phyloP scores from a whole-genome alignment of 2,797 vertebrate genomes.

The Onychomys arenicola region DNA sequence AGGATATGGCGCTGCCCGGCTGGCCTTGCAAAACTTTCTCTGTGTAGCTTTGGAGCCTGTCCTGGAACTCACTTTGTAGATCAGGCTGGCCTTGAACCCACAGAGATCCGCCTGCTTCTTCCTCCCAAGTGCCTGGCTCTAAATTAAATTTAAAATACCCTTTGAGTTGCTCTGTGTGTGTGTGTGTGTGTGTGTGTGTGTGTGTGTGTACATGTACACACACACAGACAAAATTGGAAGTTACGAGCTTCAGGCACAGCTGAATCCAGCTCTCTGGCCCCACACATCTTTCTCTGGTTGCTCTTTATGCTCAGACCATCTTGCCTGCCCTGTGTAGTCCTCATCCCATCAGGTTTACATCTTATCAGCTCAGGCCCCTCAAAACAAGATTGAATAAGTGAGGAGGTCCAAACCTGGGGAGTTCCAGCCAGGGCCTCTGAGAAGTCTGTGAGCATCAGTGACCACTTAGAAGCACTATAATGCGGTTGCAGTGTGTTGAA shows the following conservation, averaged over 20 bases:
- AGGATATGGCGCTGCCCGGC: neutral
- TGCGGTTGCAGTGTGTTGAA: neutral
- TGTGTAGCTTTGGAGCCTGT: no score
- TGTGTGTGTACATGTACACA: neutral
- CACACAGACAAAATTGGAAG: neutral
- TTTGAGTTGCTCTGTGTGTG: slow-evolving; percentile 32
- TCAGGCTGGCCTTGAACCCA: no score
- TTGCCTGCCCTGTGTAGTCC: neutral
- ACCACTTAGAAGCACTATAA: neutral
- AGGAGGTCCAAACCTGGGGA: neutral
- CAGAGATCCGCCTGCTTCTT: no score
- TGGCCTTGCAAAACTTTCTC: neutral
- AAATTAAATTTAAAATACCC: neutral
- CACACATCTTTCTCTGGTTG: neutral
- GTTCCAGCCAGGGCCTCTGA: neutral
- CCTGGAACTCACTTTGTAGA: no score
- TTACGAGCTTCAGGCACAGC: neutral
- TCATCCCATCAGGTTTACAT: neutral
- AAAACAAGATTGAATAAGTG: neutral
- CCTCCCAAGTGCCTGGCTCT: no score
- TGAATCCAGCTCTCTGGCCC: neutral
- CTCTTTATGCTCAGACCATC: neutral
- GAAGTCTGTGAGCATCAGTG: accelerated
- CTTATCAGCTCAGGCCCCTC: neutral
- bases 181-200: neutral